phyloP scores from a whole-genome alignment of 2,113 vertebrate genomes.

The Guaruba guarouba region DNA sequence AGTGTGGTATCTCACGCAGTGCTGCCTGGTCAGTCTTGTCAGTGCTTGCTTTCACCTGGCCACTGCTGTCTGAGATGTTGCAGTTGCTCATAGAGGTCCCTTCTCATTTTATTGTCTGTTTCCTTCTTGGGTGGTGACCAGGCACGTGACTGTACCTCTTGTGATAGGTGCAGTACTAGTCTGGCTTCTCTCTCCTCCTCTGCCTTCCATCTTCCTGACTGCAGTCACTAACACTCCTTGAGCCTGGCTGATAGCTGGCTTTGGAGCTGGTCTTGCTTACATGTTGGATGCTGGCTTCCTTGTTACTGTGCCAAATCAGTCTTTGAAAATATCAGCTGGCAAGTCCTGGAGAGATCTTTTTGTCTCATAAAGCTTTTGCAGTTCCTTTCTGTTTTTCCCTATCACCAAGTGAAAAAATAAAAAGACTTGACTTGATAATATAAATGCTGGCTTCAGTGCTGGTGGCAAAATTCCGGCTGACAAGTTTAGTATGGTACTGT shows the following conservation, averaged over 20 bases:
- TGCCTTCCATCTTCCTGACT: background rate
- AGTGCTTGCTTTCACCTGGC: background rate
- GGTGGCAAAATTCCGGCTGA: background rate
- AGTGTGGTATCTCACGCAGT: background rate
- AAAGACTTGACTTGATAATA: background rate
- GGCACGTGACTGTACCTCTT: background rate
- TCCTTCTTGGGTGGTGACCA: background rate
- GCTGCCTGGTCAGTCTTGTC: background rate
- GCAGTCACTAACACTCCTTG: background rate
- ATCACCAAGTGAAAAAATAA: background rate
- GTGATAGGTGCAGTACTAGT: background rate
- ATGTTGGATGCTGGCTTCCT: background rate
- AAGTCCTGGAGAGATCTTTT: background rate
- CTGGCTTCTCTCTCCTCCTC: background rate
- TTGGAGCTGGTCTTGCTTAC: background rate
- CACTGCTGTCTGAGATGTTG: background rate
- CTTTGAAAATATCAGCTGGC: slow-evolving; percentile 4
- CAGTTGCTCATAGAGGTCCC: background rate
- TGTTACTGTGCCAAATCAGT: background rate
- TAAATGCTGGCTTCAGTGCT: background rate
- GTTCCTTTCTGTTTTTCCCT: background rate
- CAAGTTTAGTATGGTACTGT: background rate
- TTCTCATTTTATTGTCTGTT: background rate
- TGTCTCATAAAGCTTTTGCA: background rate
- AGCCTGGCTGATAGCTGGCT: background rate